Base-by-base conservation (phyloP, 2,113 vertebrate genomes). In the Ophthalmolycus amberensis region DNA sequence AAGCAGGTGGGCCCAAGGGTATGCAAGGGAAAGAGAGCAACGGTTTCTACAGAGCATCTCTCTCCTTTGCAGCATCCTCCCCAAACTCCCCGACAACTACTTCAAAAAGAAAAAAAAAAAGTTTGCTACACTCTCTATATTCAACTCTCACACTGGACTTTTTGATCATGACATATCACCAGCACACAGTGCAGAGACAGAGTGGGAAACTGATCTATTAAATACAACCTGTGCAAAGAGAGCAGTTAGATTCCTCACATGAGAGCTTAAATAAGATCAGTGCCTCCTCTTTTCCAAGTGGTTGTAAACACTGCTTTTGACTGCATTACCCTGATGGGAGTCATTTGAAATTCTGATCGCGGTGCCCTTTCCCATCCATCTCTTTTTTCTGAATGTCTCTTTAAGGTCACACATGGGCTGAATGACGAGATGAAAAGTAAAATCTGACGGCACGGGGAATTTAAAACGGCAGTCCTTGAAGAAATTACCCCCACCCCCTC, bases 301-400 rank as follows among this genome's bases (percentile, higher is more conserved):
- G 80, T 78, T 87, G 82, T 82, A 88, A 85, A 85, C 85, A 69
- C 59, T 56, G 71, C 87, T 71, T 85, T 81, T 78, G n/a, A 83
- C 77, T 78, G 50, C 87, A 87, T 90, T 85, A 82, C 62, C 42
- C 65, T 56, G 71, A 84, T 88, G 79, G 86, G 75, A 77, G 64
- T 50, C 59, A 48, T 83, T 88, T 82, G 58, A 86, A 88, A 82
- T 86, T 77, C 80, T 40, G 71, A 82, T 75, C 22, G 67, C 59
- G 11, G 52, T 34, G 75, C 85, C 82, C 63, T 70, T 50, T 75
- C 44, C 66, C 66, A 83, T 89, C 76, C 85, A 76, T 90, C 77
- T 84, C 75, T 81, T 62, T 20, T 71, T 71, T 75, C 66, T 50
- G 65, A 82, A 82, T 52, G 87, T 76, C 72, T 77, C 64, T 48